phyloP scores from a whole-genome alignment of 92 coral and sea anemone species.

The Porites divaricata region DNA sequence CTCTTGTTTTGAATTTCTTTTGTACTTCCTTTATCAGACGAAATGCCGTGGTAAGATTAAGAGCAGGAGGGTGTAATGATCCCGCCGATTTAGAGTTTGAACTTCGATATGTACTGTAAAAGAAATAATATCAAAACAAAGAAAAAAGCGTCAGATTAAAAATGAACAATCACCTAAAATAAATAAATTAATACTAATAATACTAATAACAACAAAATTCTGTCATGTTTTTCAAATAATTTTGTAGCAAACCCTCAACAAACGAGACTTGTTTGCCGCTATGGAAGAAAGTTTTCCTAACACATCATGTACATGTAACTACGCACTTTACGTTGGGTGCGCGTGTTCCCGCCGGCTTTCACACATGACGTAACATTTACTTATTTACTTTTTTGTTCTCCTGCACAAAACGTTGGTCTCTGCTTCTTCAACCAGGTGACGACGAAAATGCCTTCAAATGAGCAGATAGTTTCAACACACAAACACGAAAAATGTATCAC shows the following conservation, averaged over 20 bases:
- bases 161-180: too few species aligned
- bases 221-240: too few species aligned
- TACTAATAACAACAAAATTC: too few species aligned
- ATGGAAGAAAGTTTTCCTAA: too few species aligned
- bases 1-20: slow-evolving; percentile 96
- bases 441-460: too few species aligned
- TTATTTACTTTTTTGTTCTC: neutral
- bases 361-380: neutral
- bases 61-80: slow-evolving; percentile 78
- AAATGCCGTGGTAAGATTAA: slow-evolving; percentile 88
- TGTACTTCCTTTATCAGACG: slow-evolving; percentile 98
- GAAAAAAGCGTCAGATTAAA: neutral
- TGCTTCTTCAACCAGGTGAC: neutral
- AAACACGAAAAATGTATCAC: slow-evolving; percentile 15
- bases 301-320: too few species aligned
- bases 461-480: neutral
- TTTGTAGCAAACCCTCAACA: too few species aligned
- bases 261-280: too few species aligned
- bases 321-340: too few species aligned
- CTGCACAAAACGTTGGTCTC: neutral
- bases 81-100: slow-evolving; percentile 90
- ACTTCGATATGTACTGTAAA: slow-evolving; percentile 90
- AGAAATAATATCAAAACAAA: neutral
- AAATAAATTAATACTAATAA: too few species aligned
- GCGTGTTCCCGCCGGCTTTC: neutral